Evolutionary conservation across 2,888 invertebrate species (phyloP).

Genomic region (Prenolepis imparis): DNA sequence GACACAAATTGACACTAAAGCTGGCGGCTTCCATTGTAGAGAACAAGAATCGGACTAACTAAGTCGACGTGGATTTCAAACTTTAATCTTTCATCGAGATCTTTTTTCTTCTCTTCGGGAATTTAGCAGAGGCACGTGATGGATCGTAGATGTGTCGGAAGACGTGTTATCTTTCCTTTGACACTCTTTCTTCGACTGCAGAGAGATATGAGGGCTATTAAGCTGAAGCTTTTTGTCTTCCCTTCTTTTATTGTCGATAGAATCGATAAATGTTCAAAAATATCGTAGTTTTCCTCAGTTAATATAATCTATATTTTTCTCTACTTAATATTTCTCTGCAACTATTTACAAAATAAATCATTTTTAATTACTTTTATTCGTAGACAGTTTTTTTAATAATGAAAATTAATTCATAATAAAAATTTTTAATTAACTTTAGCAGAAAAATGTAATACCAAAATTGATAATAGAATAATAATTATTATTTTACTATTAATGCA

Average conservation of each 20-base stretch:
- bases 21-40: constrained; percentile 10
- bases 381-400: too few relatives aligned
- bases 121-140: background rate
- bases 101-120: background rate
- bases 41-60: background rate
- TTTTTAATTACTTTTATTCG: too few relatives aligned
- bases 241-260: too few relatives aligned
- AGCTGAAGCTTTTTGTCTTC: background rate
- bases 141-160: background rate
- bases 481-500: background rate
- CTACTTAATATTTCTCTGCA: too few relatives aligned
- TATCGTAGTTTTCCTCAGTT: background rate
- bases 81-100: constrained; percentile 21
- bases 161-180: background rate
- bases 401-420: too few relatives aligned
- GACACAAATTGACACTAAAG: constrained; percentile 47
- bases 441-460: background rate
- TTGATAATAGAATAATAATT: background rate
- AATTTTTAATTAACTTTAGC: too few relatives aligned
- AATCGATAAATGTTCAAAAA: background rate
- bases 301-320: too few relatives aligned
- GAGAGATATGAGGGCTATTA: background rate
- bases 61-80: constrained; percentile 23
- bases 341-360: too few relatives aligned
- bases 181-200: background rate